Evolutionary conservation across 2,888 invertebrate species (phyloP).

Genomic region (Xylota segnis): DNA sequence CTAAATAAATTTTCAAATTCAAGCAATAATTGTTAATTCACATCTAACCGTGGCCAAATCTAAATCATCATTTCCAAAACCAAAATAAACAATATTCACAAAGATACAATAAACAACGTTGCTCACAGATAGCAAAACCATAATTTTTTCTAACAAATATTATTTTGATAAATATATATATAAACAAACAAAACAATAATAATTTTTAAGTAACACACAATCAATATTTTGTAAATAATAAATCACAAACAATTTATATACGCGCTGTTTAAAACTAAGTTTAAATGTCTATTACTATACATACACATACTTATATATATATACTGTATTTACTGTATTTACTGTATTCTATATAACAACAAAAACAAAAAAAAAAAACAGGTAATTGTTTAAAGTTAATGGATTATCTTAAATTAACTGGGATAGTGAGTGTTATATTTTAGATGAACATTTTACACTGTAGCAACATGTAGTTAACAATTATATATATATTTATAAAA

Average conservation of each 20-base stretch:
- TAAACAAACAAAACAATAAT: constrained; percentile 65
- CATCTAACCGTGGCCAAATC: constrained; percentile 16
- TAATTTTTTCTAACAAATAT: constrained; percentile 40
- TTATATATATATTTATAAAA: constrained; percentile 46
- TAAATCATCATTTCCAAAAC: background rate
- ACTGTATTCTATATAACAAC: constrained; percentile 21
- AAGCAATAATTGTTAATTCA: background rate
- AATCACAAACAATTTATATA: constrained; percentile 51
- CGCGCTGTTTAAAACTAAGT: constrained; percentile 43
- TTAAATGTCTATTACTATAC: constrained; percentile 52
- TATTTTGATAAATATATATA: constrained; percentile 51
- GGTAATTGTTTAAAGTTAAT: constrained; percentile 12
- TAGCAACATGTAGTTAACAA: constrained; percentile 65
- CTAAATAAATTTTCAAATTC: constrained; percentile 18
- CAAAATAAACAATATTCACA: background rate
- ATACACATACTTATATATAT: constrained; percentile 11
- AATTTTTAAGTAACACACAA: constrained; percentile 61
- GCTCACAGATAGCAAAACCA: constrained; percentile 33
- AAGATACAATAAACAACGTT: background rate
- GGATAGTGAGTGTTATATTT: constrained; percentile 68
- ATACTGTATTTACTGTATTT: constrained; percentile 49
- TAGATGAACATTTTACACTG: constrained; percentile 68
- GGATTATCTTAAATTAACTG: constrained; percentile 25
- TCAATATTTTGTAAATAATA: constrained; percentile 61
- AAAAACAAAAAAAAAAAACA: background rate